Conservation (phyloP, 2,113 vertebrate species). For the Scolopax mira region DNA sequence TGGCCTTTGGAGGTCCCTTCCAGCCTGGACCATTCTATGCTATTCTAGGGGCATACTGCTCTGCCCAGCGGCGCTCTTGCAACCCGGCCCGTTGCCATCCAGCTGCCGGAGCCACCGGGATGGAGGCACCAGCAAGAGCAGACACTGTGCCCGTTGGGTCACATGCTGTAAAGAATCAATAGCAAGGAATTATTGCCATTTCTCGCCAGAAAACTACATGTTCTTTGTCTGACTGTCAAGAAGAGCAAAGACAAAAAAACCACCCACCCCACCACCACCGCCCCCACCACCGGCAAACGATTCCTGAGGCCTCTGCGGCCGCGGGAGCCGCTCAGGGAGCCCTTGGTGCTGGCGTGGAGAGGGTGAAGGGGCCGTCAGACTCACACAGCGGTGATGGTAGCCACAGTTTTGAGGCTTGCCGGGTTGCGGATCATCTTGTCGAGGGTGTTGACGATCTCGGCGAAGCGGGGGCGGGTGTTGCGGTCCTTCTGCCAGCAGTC, state of each 20-base stretch:
- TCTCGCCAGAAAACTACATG: neutral
- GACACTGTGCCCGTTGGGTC: neutral
- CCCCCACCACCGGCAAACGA: fast-evolving
- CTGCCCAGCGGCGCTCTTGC: neutral
- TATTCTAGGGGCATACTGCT: fast-evolving
- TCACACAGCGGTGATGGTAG: conserved; percentile 97
- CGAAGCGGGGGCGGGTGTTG: conserved; percentile 93
- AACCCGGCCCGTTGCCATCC: fast-evolving
- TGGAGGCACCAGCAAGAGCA: fast-evolving
- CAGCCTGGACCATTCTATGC: too few relatives aligned
- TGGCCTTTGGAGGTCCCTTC: too few relatives aligned
- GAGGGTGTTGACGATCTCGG: conserved; percentile 94
- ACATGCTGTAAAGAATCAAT: neutral
- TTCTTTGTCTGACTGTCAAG: neutral
- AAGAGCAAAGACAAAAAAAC: neutral
- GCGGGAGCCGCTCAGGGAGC: fast-evolving
- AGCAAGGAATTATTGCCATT: neutral
- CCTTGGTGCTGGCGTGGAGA: too few relatives aligned
- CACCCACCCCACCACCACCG: too few relatives aligned
- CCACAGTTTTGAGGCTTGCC: conserved; percentile 95
- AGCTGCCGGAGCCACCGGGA: fast-evolving
- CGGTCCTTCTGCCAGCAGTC: conserved; percentile 99
- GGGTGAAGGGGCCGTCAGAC: conserved; percentile 58
- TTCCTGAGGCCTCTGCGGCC: neutral
- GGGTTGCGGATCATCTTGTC: conserved; percentile 99